These are phyloP conservation scores for Drosophila putrida DNA, from an alignment of 2,888 invertebrate species.

Conservation along the genomic window DNA sequence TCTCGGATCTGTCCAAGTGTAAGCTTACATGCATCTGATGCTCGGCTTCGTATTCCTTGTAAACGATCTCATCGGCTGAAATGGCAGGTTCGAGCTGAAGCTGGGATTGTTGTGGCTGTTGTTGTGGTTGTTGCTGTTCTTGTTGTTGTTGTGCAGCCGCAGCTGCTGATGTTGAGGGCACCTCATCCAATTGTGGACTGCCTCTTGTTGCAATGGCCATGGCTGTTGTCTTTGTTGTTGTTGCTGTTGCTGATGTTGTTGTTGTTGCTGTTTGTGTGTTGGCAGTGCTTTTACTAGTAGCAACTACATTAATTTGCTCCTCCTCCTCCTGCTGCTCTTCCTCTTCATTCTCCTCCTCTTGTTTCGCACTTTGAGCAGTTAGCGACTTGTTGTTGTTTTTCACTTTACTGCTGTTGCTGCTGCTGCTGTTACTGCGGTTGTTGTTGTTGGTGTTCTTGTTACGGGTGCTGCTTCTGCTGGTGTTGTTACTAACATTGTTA, in stretches of 20 bases:
- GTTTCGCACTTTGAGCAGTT: background rate
- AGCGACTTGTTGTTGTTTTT: constrained; percentile 49
- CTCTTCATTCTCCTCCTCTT: background rate
- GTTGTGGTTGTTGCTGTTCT: constrained; percentile 11
- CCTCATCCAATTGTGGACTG: constrained; percentile 25
- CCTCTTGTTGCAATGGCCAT: constrained; percentile 33
- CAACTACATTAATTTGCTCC: constrained; percentile 31
- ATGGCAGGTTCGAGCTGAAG: constrained; percentile 64
- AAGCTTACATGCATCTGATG: constrained; percentile 93
- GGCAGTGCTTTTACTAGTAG: constrained; percentile 71
- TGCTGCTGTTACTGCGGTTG: constrained; percentile 37
- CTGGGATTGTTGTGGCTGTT: constrained; percentile 31
- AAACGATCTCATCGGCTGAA: constrained; percentile 84
- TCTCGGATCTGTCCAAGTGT: too few relatives aligned
- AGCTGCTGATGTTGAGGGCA: constrained; percentile 51
- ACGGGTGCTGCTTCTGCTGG: constrained; percentile 43
- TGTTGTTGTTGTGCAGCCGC: constrained; percentile 19
- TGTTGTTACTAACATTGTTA: constrained; percentile 46
- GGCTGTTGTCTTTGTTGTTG: constrained; percentile 42
- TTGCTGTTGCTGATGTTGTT: constrained; percentile 39
- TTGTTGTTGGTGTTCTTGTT: constrained; percentile 42
- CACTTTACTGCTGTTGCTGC: constrained; percentile 33
- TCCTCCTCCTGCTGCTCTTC: constrained; percentile 1
- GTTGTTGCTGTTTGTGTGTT: constrained; percentile 54
- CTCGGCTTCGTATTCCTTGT: constrained; percentile 96